phyloP scores from a whole-genome alignment of 2,888 invertebrate genomes.

The Hypomecis punctinalis region DNA sequence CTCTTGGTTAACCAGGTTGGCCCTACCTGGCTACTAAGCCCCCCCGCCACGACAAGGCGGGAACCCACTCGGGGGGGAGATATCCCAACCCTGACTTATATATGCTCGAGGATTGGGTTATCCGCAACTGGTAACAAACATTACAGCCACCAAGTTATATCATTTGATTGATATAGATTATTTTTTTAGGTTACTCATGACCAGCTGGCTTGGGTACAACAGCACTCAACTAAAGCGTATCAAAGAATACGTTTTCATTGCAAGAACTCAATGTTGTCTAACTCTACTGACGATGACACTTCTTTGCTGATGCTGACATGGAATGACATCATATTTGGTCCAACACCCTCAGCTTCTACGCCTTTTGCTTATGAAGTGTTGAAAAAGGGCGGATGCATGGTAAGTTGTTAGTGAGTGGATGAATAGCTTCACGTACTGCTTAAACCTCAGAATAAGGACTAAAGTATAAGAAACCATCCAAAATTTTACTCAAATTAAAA shows the following conservation, averaged over 20 bases:
- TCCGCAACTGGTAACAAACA: too few species aligned
- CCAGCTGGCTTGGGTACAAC: slow-evolving; percentile 14
- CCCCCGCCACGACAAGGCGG: too few species aligned
- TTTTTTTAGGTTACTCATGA: slow-evolving; percentile 7
- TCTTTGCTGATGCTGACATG: slow-evolving; percentile 6
- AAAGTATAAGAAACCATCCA: too few species aligned
- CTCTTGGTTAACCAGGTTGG: too few species aligned
- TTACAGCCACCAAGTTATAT: too few species aligned
- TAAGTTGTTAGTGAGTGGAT: slow-evolving; percentile 12
- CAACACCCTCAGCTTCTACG: not conserved
- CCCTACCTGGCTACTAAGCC: too few species aligned
- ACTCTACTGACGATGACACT: not conserved
- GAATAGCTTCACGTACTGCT: too few species aligned
- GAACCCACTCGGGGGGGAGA: too few species aligned
- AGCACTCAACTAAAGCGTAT: not conserved
- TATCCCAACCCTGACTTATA: too few species aligned
- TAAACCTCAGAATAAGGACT: too few species aligned
- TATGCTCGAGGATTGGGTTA: too few species aligned
- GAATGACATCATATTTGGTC: slow-evolving; percentile 8
- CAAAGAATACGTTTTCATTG: slow-evolving; percentile 5
- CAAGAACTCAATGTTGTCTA: not conserved
- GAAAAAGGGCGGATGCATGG: slow-evolving; percentile 35
- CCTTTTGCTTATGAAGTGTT: slow-evolving; percentile 24
- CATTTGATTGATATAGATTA: not conserved
- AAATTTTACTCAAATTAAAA: too few species aligned